Evolutionary conservation across 1,140 invertebrate species (phyloP).

Genomic region (Leptonema lineaticorne): DNA sequence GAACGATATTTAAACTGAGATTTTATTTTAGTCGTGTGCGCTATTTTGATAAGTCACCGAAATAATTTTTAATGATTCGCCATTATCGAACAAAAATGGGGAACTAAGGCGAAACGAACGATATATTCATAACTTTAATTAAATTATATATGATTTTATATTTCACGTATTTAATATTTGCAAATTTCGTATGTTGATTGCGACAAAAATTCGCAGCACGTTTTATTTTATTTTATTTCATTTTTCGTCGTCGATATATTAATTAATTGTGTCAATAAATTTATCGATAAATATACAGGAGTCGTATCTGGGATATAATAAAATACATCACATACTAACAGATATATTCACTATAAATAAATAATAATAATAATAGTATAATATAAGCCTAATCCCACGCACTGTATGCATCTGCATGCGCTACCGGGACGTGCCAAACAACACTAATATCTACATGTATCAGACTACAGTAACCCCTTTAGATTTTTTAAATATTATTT

Average conservation of each 20-base stretch:
- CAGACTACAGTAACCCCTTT: too few species aligned
- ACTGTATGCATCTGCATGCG: constrained; percentile 41
- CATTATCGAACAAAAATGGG: background rate
- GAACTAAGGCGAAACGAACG: background rate
- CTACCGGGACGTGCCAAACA: constrained; percentile 37
- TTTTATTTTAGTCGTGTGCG: constrained; percentile 19
- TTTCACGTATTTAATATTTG: too few species aligned
- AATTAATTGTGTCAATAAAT: constrained; percentile 2
- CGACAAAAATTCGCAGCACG: too few species aligned
- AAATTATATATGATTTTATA: too few species aligned
- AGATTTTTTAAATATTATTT: too few species aligned
- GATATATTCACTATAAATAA: background rate
- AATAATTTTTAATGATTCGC: constrained; percentile 23
- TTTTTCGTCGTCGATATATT: too few species aligned
- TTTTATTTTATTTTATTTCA: too few species aligned
- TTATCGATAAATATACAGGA: too few species aligned
- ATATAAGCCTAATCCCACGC: constrained; percentile 38
- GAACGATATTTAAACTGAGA: background rate
- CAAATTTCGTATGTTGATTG: too few species aligned
- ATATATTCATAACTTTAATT: too few species aligned
- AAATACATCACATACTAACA: background rate
- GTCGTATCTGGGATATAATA: too few species aligned
- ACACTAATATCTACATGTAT: constrained; percentile 31
- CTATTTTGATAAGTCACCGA: constrained; percentile 23
- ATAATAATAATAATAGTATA: background rate